Base-by-base conservation (phyloP, 2,797 vertebrate genomes). In the Heteromormyrus szaboi region DNA sequence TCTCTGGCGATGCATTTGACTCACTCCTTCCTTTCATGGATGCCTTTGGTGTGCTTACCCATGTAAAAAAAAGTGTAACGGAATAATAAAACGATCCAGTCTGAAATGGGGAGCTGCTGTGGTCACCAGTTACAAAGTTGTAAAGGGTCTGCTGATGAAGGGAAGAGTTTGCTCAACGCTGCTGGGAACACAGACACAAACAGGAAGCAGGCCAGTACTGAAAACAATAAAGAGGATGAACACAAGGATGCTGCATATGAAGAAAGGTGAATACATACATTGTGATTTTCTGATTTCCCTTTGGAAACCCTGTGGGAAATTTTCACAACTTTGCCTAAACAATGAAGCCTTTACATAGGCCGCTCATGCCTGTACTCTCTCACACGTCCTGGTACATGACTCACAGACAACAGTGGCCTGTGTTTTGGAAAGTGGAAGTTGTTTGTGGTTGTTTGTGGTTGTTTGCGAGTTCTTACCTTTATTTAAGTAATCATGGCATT, bases 41-140 rank as follows among this genome's bases (percentile, higher is more conserved):
- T 46, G 37, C 17, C 72, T 79, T n/a, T 79, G 72, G 37, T 1
- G 41, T 79, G 72, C 5, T 11, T 19, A 19, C 19, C 72, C 72
- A 79, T 79, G 72, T 79, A 79, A 79, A 46, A 79, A 79, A 7
- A 79, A 22, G 54, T 59, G 37, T 44, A 41, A 79, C 7, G 37
- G 8, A 51, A 62, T n/a, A 68, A 90, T 14, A 53, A 2, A 51
- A 84, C n/a, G 65, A n/a, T 48, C 22, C 51, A 41, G 17, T 65
- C 56, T 90, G 92, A 92, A 91, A 96, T 96, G 96, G 96, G 96
- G 92, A 94, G 92, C 94, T 14, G 88, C 33, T 93, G 92, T 92
- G 96, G 95, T 92, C 91, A n/a, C 7, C 0, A 85, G 88, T 93
- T 88, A 91, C 93, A 93, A 86, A 41, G 41, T 41, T 95, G 95